A percentile compares a stretch with the other conserved stretches of the same genome.
Conservation (phyloP, 2,888 invertebrate genomes). For the Meandrusa payeni region DNA sequence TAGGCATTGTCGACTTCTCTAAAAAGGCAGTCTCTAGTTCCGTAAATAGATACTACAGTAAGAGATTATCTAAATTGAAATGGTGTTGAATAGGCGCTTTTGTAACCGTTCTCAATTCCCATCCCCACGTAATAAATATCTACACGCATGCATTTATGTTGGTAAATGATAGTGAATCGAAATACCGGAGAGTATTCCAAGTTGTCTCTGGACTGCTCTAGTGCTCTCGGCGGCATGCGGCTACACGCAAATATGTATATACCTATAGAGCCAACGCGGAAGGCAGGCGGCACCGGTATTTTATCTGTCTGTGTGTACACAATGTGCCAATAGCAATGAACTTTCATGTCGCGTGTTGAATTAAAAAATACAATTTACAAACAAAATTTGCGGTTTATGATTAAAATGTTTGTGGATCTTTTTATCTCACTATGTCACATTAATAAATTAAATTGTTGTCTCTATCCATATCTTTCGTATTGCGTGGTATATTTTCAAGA, state of each 20-base stretch:
- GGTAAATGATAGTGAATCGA: conserved; percentile 4
- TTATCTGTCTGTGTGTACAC: conserved; percentile 15
- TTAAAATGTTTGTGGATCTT: too few relatives aligned
- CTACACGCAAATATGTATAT: conserved; percentile 40
- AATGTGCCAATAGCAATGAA: conserved; percentile 22
- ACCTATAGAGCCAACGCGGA: conserved; percentile 34
- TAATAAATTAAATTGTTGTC: too few relatives aligned
- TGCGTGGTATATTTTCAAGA: too few relatives aligned
- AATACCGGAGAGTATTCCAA: conserved; percentile 10
- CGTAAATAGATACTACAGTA: too few relatives aligned
- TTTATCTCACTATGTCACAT: too few relatives aligned
- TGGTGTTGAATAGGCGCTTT: not conserved
- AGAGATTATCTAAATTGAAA: not conserved
- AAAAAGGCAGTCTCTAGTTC: too few relatives aligned
- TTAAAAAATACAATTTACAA: too few relatives aligned
- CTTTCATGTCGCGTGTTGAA: conserved; percentile 5
- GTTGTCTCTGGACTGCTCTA: conserved; percentile 34
- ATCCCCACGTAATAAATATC: not conserved
- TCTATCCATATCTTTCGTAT: too few relatives aligned
- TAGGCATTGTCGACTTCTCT: too few relatives aligned
- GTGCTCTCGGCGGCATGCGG: conserved; percentile 54
- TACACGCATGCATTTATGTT: not conserved
- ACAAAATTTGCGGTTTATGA: too few relatives aligned
- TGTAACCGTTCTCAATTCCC: conserved; percentile 1
- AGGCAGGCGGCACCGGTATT: conserved; percentile 29